Percentiles rank a stretch among this genome's conserved stretches.
Conservation (phyloP, 2,797 vertebrate genomes). For the Sebastes jordani region DNA sequence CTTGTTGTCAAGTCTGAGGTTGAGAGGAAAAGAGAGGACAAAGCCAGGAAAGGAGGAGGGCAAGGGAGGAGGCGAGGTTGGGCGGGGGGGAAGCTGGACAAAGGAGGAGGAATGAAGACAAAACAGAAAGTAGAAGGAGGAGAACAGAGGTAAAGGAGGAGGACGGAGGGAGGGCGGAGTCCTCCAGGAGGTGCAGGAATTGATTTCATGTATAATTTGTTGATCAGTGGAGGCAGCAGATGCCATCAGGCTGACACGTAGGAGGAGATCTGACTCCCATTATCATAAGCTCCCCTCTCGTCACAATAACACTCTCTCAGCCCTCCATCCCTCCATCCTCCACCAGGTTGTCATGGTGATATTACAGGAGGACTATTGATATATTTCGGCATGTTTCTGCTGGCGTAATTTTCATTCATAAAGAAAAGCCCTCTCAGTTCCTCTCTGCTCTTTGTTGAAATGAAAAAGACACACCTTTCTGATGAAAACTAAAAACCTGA, state of each 20-base stretch:
- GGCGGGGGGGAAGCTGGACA: neutral
- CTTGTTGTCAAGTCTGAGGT: slow-evolving; percentile 72
- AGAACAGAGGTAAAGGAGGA: slow-evolving; percentile 56
- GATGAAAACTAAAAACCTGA: neutral
- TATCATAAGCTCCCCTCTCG: slow-evolving; percentile 86
- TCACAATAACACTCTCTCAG: neutral
- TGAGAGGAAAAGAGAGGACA: slow-evolving; percentile 64
- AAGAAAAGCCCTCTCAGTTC: neutral
- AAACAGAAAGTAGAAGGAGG: slow-evolving; percentile 36
- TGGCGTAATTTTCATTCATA: neutral
- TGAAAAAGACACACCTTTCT: neutral
- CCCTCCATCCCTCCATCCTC: neutral
- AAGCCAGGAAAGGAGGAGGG: slow-evolving; percentile 24
- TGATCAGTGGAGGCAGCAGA: slow-evolving; percentile 89
- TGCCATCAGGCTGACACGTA: slow-evolving; percentile 83
- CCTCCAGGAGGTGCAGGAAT: slow-evolving; percentile 87
- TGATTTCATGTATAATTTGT: slow-evolving; percentile 94
- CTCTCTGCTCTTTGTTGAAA: neutral
- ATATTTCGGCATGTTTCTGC: neutral
- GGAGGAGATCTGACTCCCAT: slow-evolving; percentile 83
- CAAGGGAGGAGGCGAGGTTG: neutral
- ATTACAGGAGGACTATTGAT: neutral
- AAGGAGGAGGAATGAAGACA: slow-evolving; percentile 9
- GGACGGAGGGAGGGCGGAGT: slow-evolving; percentile 67
- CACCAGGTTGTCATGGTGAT: neutral